Percentiles rank a stretch among this genome's conserved stretches.
Conservation (phyloP, 2,113 vertebrate species). For the Otus sunia region DNA sequence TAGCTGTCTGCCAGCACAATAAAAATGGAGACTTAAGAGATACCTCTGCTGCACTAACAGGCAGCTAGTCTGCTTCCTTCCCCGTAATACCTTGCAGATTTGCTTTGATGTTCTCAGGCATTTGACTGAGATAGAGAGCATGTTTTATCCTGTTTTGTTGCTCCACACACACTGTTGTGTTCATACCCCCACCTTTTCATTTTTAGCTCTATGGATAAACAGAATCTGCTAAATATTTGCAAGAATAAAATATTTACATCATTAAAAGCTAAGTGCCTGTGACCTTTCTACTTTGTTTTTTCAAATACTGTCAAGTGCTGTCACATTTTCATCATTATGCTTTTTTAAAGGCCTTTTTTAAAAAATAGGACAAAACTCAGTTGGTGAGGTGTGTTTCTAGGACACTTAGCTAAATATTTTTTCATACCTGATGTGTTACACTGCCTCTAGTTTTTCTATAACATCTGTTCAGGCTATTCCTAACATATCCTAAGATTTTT, state of each 20-base stretch:
- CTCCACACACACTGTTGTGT: neutral
- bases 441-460: neutral
- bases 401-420: neutral
- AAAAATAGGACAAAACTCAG: neutral
- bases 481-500: neutral
- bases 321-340: neutral
- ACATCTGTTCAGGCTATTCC: neutral
- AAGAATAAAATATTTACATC: neutral
- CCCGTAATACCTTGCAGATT: neutral
- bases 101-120: neutral
- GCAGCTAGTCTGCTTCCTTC: neutral
- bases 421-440: neutral
- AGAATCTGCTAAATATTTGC: neutral
- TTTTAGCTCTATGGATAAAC: neutral
- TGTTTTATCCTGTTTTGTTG: neutral
- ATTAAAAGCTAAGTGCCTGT: neutral
- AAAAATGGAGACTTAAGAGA: neutral
- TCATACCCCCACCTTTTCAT: neutral
- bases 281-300: neutral
- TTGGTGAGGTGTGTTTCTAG: slow-evolving; percentile 1
- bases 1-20: neutral
- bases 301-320: neutral
- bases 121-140: neutral
- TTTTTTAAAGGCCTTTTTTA: neutral
- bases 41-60: neutral